These are phyloP conservation scores for Philypnodon macrostomus DNA, from an alignment of 2,797 vertebrate species.

Conservation along the genomic window DNA sequence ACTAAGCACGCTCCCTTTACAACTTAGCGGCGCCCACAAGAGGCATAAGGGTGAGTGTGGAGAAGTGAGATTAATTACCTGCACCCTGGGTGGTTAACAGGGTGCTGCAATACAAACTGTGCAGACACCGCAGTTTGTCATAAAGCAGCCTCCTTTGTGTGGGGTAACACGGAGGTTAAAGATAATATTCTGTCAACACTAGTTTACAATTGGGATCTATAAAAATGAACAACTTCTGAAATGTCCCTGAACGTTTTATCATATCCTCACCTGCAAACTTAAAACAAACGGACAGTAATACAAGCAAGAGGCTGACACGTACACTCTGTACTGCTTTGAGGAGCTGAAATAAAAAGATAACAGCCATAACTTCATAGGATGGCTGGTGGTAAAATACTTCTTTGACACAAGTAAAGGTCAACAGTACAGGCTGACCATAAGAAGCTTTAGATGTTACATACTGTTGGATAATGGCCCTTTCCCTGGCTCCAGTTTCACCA, in stretches of 20 bases:
- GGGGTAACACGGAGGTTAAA: constrained; percentile 21
- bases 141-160: constrained; percentile 12
- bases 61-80: constrained; percentile 52
- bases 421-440: too few species aligned
- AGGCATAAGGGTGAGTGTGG: constrained; percentile 21
- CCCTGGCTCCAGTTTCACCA: too few species aligned
- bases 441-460: too few species aligned
- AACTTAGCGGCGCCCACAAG: constrained; percentile 18
- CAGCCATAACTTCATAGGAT: too few species aligned
- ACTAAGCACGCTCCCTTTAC: constrained; percentile 15
- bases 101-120: constrained; percentile 32
- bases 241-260: constrained; percentile 14
- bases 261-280: constrained; percentile 15
- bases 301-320: constrained; percentile 15
- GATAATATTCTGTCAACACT: constrained; percentile 27
- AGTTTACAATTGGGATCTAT: constrained; percentile 15
- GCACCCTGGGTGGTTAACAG: constrained; percentile 43
- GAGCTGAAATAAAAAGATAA: constrained; percentile 3
- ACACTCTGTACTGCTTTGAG: constrained; percentile 9
- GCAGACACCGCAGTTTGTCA: constrained; percentile 13
- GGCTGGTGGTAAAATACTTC: too few species aligned
- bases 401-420: neutral
- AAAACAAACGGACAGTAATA: constrained; percentile 11
- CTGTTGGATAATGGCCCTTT: too few species aligned
- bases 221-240: constrained; percentile 26